These are phyloP conservation scores for Rhysida immarginata DNA, from an alignment of 1,140 invertebrate genomes.

Conservation along the genomic window DNA sequence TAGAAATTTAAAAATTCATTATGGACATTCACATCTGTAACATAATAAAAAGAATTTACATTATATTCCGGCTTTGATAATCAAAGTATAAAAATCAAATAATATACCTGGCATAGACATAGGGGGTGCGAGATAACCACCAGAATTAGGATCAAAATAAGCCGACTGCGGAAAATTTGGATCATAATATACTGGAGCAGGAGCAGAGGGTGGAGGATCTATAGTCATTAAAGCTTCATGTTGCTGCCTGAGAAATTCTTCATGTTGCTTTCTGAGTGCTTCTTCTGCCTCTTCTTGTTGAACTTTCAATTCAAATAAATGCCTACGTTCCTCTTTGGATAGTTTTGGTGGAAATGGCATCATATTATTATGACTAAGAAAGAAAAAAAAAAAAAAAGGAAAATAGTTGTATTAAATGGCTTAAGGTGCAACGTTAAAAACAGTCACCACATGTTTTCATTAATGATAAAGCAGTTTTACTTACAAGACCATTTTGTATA, in stretches of 20 bases:
- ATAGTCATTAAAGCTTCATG: slow-evolving; percentile 8
- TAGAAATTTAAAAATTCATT: too few relatives aligned
- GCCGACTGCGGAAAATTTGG: slow-evolving; percentile 9
- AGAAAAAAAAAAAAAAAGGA: slow-evolving; percentile 14
- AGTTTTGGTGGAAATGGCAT: slow-evolving; percentile 32
- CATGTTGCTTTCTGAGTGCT: slow-evolving; percentile 12
- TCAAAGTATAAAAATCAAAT: too few relatives aligned
- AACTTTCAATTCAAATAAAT: slow-evolving; percentile 56
- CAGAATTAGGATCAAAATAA: slow-evolving; percentile 40
- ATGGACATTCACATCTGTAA: too few relatives aligned
- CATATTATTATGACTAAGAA: too few relatives aligned
- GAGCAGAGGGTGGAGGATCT: not conserved
- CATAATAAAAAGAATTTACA: too few relatives aligned
- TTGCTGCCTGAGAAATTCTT: slow-evolving; percentile 15
- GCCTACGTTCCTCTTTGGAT: slow-evolving; percentile 51
- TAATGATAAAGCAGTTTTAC: too few relatives aligned
- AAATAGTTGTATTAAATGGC: too few relatives aligned
- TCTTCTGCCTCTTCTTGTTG: slow-evolving; percentile 42
- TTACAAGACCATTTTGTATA: too few relatives aligned
- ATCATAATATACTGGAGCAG: slow-evolving; percentile 10
- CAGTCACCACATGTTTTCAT: too few relatives aligned
- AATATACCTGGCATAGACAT: slow-evolving; percentile 2
- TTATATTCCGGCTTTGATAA: too few relatives aligned
- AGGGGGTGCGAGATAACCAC: slow-evolving; percentile 11
- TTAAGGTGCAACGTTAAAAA: too few relatives aligned